Evolutionary conservation across 2,888 invertebrate genomes (phyloP).

Genomic region (Digitonthophagus gazella): DNA sequence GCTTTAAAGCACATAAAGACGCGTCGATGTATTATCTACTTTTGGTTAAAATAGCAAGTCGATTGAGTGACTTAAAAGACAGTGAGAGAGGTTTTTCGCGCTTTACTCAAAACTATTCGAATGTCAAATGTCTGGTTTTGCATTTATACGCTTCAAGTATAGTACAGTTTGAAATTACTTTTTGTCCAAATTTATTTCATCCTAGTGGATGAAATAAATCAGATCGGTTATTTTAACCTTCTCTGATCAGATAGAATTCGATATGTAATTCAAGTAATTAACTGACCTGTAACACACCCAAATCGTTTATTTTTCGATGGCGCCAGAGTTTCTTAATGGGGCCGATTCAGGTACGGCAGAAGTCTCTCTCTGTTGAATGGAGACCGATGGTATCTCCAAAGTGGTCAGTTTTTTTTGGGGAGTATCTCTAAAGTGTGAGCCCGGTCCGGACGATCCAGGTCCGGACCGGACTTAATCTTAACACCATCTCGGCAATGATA

Average conservation of each 20-base stretch:
- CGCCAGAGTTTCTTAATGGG: slow-evolving; percentile 13
- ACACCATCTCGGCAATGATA: slow-evolving; percentile 38
- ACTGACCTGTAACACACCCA: slow-evolving; percentile 7
- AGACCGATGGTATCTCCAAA: slow-evolving; percentile 10
- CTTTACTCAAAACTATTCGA: too few relatives aligned
- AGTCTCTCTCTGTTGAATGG: slow-evolving; percentile 6
- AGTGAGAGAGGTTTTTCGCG: too few relatives aligned
- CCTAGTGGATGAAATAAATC: too few relatives aligned
- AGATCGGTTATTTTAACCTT: too few relatives aligned
- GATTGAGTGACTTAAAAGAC: too few relatives aligned
- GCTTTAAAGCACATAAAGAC: too few relatives aligned
- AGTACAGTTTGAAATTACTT: too few relatives aligned
- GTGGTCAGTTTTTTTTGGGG: slow-evolving; percentile 8
- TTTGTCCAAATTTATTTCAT: too few relatives aligned
- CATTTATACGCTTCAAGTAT: too few relatives aligned
- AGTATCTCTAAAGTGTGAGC: slow-evolving; percentile 12
- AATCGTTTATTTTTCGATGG: slow-evolving; percentile 12
- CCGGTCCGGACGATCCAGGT: slow-evolving; percentile 1
- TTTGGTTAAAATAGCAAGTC: too few relatives aligned
- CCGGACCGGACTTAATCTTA: slow-evolving; percentile 30
- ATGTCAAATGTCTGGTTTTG: too few relatives aligned
- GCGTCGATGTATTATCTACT: too few relatives aligned
- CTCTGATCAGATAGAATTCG: slow-evolving; percentile 1
- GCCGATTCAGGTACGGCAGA: not conserved
- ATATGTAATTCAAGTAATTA: slow-evolving; percentile 15